phyloP scores from a whole-genome alignment of 2,113 vertebrate species.

The Oenanthe oenanthe region DNA sequence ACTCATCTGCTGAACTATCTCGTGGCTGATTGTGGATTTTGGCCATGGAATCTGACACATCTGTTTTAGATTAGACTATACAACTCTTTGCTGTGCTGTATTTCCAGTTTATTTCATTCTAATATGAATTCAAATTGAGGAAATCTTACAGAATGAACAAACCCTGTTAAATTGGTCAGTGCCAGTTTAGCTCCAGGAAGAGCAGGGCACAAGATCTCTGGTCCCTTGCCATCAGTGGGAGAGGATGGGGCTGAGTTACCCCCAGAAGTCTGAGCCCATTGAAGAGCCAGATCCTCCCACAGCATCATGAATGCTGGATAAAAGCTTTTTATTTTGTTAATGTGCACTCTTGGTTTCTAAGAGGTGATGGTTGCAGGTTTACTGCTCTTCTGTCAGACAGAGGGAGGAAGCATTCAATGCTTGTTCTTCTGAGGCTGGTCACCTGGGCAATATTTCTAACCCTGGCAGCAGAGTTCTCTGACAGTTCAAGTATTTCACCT shows the following conservation, averaged over 20 bases:
- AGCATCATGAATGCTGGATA: not conserved
- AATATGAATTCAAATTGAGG: not conserved
- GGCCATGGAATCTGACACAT: not conserved
- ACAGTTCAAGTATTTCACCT: not conserved
- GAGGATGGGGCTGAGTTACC: not conserved
- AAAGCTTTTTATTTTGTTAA: not conserved
- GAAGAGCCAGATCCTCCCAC: not conserved
- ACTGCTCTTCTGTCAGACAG: not conserved
- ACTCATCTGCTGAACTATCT: conserved; percentile 5
- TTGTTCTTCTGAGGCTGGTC: not conserved
- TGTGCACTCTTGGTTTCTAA: not conserved
- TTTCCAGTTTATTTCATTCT: not conserved
- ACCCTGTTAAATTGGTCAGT: not conserved
- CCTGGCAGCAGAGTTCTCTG: not conserved
- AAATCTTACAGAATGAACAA: not conserved
- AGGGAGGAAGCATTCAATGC: not conserved
- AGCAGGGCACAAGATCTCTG: not conserved
- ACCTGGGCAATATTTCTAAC: not conserved
- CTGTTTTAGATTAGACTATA: not conserved
- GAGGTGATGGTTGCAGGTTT: not conserved
- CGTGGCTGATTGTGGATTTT: not conserved
- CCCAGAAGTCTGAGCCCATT: accelerated
- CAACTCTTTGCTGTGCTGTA: not conserved
- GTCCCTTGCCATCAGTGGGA: not conserved
- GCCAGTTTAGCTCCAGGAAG: not conserved